Percentiles rank a stretch among this genome's conserved stretches.
These are phyloP conservation scores for Pherbina coryleti DNA, from an alignment of 2,888 invertebrate genomes.

Conservation along the genomic window DNA sequence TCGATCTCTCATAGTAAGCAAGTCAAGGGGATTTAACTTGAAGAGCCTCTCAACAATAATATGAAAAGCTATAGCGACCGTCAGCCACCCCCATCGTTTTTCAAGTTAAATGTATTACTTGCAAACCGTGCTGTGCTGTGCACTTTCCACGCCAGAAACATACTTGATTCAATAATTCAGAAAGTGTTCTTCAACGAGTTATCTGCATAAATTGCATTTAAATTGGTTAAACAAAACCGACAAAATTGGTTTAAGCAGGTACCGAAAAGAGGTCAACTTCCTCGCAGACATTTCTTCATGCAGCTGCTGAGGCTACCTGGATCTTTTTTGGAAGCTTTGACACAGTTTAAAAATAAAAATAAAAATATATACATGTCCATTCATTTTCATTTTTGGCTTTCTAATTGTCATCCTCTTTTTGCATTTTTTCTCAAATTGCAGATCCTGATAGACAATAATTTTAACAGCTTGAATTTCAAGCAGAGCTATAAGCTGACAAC, in stretches of 20 bases:
- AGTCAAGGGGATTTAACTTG: neutral
- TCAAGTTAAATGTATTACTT: neutral
- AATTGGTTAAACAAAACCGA: neutral
- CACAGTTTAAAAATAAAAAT: too few relatives aligned
- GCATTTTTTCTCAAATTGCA: neutral
- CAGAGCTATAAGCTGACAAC: slow-evolving; percentile 27
- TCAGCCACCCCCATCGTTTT: neutral
- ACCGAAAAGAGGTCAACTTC: too few relatives aligned
- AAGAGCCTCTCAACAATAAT: neutral
- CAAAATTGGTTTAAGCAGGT: too few relatives aligned
- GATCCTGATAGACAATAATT: slow-evolving; percentile 1
- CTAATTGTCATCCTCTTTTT: neutral
- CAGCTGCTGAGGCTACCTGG: neutral
- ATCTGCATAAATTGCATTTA: neutral
- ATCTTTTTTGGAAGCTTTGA: too few relatives aligned
- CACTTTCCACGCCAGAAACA: neutral
- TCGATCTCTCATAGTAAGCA: neutral
- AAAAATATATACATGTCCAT: neutral
- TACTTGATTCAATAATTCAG: neutral
- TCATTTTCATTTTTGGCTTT: neutral
- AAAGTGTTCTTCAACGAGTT: neutral
- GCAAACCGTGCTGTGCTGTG: neutral
- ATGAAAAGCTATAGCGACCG: neutral
- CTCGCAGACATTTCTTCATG: neutral
- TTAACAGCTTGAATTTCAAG: neutral